Evolutionary conservation across 2,888 invertebrate species (phyloP), one percentile per base, ranked within the genome.

Genomic region (Plagodis pulveraria): DNA sequence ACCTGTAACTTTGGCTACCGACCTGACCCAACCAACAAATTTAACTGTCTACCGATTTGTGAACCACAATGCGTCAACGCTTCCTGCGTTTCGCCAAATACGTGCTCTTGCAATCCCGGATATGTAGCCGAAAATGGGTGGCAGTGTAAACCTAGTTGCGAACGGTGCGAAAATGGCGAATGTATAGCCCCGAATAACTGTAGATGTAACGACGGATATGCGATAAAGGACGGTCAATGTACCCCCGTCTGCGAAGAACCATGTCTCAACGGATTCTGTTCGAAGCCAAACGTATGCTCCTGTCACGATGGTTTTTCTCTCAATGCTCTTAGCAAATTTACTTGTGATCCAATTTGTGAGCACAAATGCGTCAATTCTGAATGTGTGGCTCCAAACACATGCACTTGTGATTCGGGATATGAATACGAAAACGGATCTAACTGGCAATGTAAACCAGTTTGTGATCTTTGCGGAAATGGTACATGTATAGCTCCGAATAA

Each of bases 341-440:
- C 40, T n/a, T 74, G 73, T 32, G 50, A 64, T 8, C 66, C 71
- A 0, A 38, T 60, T 6, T 74, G 74, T 32, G 53, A 62, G 2
- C 51, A 59, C 6, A 41, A 48, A 7, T 77, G 77, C 47, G 56
- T 62, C 2, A 74, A 69, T 32, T 60, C 66, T 0, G 53, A 51
- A 6, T 72, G 91, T 57, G 49, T 70, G 4, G 74, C 72, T 6
- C 93, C 93, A 0, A 80, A 89, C 35, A 75, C 72, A 5, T 94
- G 94, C 45, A 73, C 83, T 35, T 94, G 94, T 64, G 75, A 81
- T 42, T 74, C 77, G 11, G 93, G 93, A 0, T 84, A 80, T 41
- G 52, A 45, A 38, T 8, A 48, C 0, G 58, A 47, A 42, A 38
- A 38, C 0, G 10, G 10, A 40, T 10, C 10, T n/a, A n/a, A 47